These are phyloP conservation scores for Limnephilus auricula DNA, from an alignment of 2,888 invertebrate genomes.

Conservation along the genomic window DNA sequence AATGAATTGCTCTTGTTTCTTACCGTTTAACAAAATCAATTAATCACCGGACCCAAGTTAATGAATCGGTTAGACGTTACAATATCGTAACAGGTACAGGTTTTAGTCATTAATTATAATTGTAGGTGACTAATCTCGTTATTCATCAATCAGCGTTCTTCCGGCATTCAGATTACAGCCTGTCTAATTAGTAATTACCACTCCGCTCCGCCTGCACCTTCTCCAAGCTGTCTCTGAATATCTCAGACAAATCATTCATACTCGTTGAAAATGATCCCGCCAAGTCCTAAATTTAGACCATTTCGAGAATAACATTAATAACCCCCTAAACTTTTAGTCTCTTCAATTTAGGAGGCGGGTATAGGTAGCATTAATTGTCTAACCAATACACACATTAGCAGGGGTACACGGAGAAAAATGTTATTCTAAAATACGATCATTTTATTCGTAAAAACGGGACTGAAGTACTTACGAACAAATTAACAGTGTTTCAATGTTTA, in stretches of 20 bases:
- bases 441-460: no score
- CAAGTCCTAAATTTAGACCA: background rate
- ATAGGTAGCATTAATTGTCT: no score
- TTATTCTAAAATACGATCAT: no score
- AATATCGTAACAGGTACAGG: background rate
- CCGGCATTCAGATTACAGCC: background rate
- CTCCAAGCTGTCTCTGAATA: background rate
- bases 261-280: background rate
- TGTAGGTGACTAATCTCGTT: background rate
- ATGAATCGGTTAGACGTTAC: background rate
- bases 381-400: no score
- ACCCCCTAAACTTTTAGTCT: background rate
- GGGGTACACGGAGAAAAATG: no score
- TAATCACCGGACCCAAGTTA: background rate
- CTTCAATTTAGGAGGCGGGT: no score
- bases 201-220: no score
- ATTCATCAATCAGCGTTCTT: background rate
- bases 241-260: background rate
- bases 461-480: no score
- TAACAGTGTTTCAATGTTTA: no score
- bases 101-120: background rate
- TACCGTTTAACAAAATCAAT: background rate
- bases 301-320: background rate
- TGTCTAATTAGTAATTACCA: background rate
- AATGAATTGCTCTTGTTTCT: background rate